phyloP scores from a whole-genome alignment of 2,797 vertebrate species.

The Hephaestus fuliginosus region DNA sequence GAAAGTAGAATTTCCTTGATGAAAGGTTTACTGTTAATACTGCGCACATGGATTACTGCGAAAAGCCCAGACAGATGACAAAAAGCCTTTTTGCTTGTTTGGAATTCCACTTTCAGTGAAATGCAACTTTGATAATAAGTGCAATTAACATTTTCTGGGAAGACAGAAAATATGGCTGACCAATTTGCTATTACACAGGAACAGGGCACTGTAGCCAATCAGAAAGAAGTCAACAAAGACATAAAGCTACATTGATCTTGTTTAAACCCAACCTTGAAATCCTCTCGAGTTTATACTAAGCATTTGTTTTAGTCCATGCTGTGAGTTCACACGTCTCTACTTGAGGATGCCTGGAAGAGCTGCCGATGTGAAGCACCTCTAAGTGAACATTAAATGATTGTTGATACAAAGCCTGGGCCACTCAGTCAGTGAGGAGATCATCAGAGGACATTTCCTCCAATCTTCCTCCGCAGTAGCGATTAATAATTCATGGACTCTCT shows the following conservation, averaged over 20 bases:
- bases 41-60: neutral
- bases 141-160: conserved; percentile 15
- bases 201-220: neutral
- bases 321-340: conserved; percentile 16
- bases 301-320: conserved; percentile 2
- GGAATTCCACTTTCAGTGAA: conserved; percentile 25
- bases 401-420: conserved; percentile 7
- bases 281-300: conserved; percentile 12
- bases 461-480: conserved; percentile 39
- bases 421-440: conserved; percentile 20
- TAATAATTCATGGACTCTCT: conserved; percentile 49
- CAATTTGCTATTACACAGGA: neutral
- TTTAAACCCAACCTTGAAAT: conserved; percentile 20
- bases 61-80: neutral
- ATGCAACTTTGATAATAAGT: conserved; percentile 14
- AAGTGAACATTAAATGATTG: conserved; percentile 20
- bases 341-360: neutral
- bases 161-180: neutral
- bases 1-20: neutral
- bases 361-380: conserved; percentile 10
- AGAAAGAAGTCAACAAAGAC: conserved; percentile 6
- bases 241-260: conserved; percentile 1
- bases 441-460: conserved; percentile 32
- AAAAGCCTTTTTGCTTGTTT: conserved; percentile 10
- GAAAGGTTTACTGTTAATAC: neutral